Evolutionary conservation across 2,113 vertebrate species (phyloP).

Genomic region (Edolisoma coerulescens): DNA sequence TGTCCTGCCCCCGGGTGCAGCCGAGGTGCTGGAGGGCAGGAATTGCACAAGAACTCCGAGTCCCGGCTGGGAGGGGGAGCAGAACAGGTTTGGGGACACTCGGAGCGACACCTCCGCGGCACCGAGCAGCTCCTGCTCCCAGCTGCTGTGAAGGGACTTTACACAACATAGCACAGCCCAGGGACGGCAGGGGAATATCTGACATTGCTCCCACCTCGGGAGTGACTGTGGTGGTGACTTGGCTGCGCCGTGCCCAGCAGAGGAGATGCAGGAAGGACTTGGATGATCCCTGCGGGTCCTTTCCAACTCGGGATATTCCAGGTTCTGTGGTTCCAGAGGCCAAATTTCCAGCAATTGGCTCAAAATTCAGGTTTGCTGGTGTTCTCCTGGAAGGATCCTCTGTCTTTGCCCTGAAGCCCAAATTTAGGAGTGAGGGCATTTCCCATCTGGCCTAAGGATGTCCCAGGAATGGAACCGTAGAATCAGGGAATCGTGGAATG

Average conservation of each 20-base stretch:
- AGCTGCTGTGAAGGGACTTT: neutral
- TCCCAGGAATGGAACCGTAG: neutral
- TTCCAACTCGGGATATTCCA: neutral
- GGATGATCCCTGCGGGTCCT: neutral
- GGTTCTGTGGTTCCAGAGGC: neutral
- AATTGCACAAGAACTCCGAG: neutral
- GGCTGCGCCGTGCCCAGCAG: neutral
- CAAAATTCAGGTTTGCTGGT: neutral
- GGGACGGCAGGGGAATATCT: rapidly evolving
- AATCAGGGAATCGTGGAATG: neutral
- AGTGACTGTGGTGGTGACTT: rapidly evolving
- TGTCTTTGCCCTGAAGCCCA: neutral
- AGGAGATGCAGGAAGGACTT: neutral
- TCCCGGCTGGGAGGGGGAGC: neutral
- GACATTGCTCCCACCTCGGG: rapidly evolving
- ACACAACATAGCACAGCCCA: too few relatives aligned
- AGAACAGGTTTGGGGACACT: neutral
- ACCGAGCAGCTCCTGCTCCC: neutral
- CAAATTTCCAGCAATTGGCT: neutral
- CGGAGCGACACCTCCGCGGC: rapidly evolving
- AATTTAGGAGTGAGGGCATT: neutral
- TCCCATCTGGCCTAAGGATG: neutral
- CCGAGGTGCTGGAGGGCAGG: neutral
- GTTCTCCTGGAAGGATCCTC: neutral
- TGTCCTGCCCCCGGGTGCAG: neutral